Evolutionary conservation across 2,113 vertebrate species (phyloP).

Genomic region (Syngnathus floridae): DNA sequence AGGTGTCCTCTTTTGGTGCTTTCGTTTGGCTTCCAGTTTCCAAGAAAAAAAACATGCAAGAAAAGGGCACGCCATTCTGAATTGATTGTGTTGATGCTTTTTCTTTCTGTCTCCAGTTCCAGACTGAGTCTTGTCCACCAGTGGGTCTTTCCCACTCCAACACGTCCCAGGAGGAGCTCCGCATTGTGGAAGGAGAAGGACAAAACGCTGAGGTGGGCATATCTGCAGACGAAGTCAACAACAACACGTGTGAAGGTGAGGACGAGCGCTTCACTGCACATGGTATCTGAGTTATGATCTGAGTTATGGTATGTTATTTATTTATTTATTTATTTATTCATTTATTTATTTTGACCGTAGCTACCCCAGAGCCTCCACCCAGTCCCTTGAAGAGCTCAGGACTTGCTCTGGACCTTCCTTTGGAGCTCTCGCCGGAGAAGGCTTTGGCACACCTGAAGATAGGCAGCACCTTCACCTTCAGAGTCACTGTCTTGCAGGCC

Average conservation of each 20-base stretch:
- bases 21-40: background rate
- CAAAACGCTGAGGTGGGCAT: conserved; percentile 78
- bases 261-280: background rate
- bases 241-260: conserved; percentile 88
- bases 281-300: background rate
- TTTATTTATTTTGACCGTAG: conserved; percentile 19
- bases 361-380: conserved; percentile 63
- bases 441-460: conserved; percentile 82
- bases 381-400: conserved; percentile 60
- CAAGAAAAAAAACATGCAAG: background rate
- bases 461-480: conserved; percentile 93
- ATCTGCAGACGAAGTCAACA: conserved; percentile 92
- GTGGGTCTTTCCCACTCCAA: conserved; percentile 79
- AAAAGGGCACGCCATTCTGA: background rate
- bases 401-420: conserved; percentile 66
- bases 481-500: conserved; percentile 93
- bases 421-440: conserved; percentile 72
- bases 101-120: conserved; percentile 72
- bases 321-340: background rate
- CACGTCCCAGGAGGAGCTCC: conserved; percentile 91
- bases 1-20: conserved; percentile 65
- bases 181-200: conserved; percentile 94
- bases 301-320: too few relatives aligned
- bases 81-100: background rate
- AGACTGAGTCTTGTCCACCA: conserved; percentile 80